Base-by-base conservation (phyloP, 2,888 invertebrate species). In the Formica aserva region DNA sequence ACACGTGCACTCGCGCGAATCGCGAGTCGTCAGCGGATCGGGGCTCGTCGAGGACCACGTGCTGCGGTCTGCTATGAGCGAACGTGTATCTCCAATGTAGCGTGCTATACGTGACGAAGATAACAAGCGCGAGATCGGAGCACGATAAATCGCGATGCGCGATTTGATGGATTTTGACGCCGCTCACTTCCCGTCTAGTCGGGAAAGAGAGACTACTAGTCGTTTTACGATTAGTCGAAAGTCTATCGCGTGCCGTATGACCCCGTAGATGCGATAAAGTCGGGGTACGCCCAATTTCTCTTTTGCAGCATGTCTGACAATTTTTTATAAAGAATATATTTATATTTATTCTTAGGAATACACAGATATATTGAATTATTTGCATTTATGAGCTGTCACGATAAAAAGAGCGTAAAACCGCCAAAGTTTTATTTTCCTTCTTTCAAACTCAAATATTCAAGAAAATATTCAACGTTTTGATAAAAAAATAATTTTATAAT, bases 41-140 rank as follows among this genome's bases (percentile, higher is more conserved):
- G 75, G 69, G 66, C 69, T 72, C 62, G 71, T 15, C 60, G 81
- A 80, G n/a, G 11, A 18, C 82, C 86, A 89, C 86, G 85, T 89
- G 88, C 77, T 89, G 52, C 66, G 22, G 52, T 69, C 77, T 84
- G 57, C 85, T 75, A 85, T 52, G 67, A 76, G 32, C 52, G 35
- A 67, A 76, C 48, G 84, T 38, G 62, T 80, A n/a, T 11, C 62
- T 63, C 22, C 77, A 60, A 86, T 69, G 35, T 6, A 6, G 35
- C 35, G 35, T 35, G 38, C 65, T 15, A 52, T 52, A n/a, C 57
- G 26, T 22, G 11, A 13, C 57, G 72, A 22, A 22, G 45, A 60
- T 22, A 32, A 15, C 9, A 15, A 52, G n/a, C 13, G 18, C 29
- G 11, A 48, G 41, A 52, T 63, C 18, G 69, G 5, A 57, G 55